Evolutionary conservation across 2,888 invertebrate genomes (phyloP).

Genomic region (Agonopterix alstromeriana): DNA sequence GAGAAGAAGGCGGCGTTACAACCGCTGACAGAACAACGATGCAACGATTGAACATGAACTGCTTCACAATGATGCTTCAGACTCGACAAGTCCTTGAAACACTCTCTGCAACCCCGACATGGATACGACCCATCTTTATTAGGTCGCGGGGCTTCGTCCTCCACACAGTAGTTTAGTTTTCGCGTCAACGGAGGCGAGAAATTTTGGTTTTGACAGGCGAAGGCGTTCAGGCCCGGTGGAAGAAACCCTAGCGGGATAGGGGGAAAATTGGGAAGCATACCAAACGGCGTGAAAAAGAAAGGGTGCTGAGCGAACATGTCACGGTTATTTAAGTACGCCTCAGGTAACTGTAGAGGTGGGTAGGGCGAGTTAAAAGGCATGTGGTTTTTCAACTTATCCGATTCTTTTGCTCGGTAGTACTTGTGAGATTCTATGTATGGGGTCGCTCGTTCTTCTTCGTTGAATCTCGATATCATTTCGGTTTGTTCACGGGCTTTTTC

Average conservation of each 20-base stretch:
- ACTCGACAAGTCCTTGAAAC: conserved; percentile 78
- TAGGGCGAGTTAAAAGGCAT: conserved; percentile 50
- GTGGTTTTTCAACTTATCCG: conserved; percentile 45
- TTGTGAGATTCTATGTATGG: conserved; percentile 75
- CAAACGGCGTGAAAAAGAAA: conserved; percentile 66
- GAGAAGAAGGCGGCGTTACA: conserved; percentile 88
- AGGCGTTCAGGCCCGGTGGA: conserved; percentile 60
- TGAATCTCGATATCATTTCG: conserved; percentile 86
- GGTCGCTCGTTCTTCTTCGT: conserved; percentile 81
- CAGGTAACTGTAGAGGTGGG: conserved; percentile 49
- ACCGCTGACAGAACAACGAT: conserved; percentile 84
- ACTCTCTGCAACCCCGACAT: conserved; percentile 82
- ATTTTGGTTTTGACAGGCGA: conserved; percentile 52
- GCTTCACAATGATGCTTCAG: conserved; percentile 85
- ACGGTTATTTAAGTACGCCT: conserved; percentile 54
- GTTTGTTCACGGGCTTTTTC: conserved; percentile 83
- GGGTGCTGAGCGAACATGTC: conserved; percentile 65
- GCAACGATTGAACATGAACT: conserved; percentile 81
- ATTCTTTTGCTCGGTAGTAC: conserved; percentile 56
- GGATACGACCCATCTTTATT: conserved; percentile 81
- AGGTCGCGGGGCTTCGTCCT: conserved; percentile 80
- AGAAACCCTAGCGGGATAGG: conserved; percentile 62
- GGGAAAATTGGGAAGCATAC: conserved; percentile 67
- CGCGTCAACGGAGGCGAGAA: conserved; percentile 49
- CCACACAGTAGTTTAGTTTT: conserved; percentile 78